These are phyloP conservation scores for Mohoua ochrocephala DNA, from an alignment of 2,113 vertebrate genomes.

Conservation along the genomic window DNA sequence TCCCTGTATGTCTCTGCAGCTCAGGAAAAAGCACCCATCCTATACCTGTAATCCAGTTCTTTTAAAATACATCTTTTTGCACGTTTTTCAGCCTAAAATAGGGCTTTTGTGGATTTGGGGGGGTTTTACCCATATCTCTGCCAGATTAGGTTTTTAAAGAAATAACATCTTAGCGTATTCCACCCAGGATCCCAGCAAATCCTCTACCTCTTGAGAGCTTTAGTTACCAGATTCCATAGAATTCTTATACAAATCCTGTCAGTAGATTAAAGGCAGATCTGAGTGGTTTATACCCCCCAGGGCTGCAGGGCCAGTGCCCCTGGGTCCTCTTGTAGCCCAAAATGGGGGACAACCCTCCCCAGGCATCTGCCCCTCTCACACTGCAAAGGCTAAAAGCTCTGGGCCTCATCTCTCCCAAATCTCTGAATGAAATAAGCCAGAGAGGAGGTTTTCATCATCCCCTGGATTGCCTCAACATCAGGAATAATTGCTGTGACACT, in stretches of 20 bases:
- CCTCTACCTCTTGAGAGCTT: neutral
- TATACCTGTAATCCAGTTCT: neutral
- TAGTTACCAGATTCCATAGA: neutral
- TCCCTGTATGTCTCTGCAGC: neutral
- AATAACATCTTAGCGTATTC: neutral
- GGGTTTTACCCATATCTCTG: neutral
- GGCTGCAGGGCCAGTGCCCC: neutral
- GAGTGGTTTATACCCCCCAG: neutral
- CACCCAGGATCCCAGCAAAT: neutral
- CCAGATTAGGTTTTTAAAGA: neutral
- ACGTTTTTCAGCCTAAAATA: neutral
- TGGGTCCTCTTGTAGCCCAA: neutral
- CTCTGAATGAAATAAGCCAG: neutral
- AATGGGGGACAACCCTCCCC: neutral
- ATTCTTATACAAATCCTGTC: conserved; percentile 2
- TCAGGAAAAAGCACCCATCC: neutral
- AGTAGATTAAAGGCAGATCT: neutral
- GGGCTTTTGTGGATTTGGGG: neutral
- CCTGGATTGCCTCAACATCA: neutral
- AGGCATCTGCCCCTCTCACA: too few relatives aligned
- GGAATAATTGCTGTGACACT: neutral
- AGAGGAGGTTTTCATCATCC: neutral
- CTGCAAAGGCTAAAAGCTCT: neutral
- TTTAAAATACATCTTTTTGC: neutral
- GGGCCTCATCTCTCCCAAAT: fast-evolving